phyloP scores from a whole-genome alignment of 2,797 vertebrate species.

The Rhinogobio ventralis region DNA sequence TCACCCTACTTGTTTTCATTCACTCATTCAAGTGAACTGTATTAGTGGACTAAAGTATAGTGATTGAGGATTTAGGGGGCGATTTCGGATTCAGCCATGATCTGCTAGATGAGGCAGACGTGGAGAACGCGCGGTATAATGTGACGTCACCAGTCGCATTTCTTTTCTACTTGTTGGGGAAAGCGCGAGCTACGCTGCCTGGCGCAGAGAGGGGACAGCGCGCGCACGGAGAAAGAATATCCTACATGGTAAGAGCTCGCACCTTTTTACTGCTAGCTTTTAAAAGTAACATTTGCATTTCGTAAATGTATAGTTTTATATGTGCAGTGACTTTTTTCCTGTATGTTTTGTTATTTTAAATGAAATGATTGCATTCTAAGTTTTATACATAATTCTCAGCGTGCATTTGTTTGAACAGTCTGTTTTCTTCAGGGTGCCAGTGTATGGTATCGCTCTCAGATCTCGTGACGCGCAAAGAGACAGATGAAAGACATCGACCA shows the following conservation, averaged over 20 bases:
- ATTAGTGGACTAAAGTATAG: too few relatives aligned
- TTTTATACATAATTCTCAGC: not conserved
- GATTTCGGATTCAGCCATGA: too few relatives aligned
- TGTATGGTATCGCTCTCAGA: constrained; percentile 27
- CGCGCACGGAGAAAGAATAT: constrained; percentile 6
- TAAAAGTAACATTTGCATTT: not conserved
- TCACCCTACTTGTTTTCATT: too few relatives aligned
- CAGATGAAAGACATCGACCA: constrained; percentile 24
- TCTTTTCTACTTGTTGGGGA: constrained; percentile 39
- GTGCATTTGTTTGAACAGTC: not conserved
- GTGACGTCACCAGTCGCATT: constrained; percentile 58
- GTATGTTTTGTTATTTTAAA: not conserved
- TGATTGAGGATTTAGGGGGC: too few relatives aligned
- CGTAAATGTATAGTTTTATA: not conserved
- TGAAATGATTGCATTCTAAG: not conserved
- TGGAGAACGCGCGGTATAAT: not conserved
- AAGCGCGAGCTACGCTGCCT: constrained; percentile 37
- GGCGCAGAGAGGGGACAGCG: constrained; percentile 12
- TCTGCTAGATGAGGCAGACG: not conserved
- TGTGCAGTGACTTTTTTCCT: not conserved
- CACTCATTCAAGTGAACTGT: too few relatives aligned
- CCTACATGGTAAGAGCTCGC: constrained; percentile 40
- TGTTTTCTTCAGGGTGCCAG: constrained; percentile 1
- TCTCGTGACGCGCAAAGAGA: constrained; percentile 42
- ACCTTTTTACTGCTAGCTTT: not conserved